phyloP scores from a whole-genome alignment of 1,140 invertebrate species.

The Eubasilissa regina region DNA sequence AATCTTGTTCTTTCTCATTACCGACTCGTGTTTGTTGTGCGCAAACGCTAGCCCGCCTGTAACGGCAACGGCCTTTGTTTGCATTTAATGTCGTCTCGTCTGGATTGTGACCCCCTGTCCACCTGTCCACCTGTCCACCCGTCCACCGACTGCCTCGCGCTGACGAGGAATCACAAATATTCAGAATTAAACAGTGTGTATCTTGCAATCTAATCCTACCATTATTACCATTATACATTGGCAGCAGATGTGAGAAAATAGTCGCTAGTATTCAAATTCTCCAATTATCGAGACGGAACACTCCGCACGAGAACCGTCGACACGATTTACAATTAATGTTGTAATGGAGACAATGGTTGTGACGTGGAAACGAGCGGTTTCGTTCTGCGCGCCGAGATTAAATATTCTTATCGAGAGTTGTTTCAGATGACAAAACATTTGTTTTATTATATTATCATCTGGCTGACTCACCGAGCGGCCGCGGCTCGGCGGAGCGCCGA shows the following conservation, averaged over 20 bases:
- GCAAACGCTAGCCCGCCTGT: background rate
- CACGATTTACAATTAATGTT: no score
- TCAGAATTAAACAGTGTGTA: no score
- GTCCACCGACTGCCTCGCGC: no score
- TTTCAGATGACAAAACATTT: background rate
- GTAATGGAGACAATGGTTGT: background rate
- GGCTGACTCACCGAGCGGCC: background rate
- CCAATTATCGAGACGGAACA: no score
- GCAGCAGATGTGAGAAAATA: no score
- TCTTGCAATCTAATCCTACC: no score
- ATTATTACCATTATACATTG: no score
- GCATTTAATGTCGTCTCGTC: conserved; percentile 1
- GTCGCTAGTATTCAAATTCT: no score
- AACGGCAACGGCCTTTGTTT: conserved; percentile 25
- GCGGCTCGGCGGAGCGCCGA: conserved; percentile 4
- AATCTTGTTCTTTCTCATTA: conserved; percentile 37
- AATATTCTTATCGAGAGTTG: background rate
- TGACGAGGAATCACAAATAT: no score
- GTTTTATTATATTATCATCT: background rate
- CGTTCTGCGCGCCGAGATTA: no score
- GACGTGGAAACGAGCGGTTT: background rate
- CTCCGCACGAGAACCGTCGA: no score
- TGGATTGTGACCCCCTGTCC: background rate
- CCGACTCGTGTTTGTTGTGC: conserved; percentile 21
- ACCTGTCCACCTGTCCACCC: no score